A percentile compares a stretch with the other conserved stretches of the same genome.
These are phyloP conservation scores for Temnothorax unifasciatus DNA, from an alignment of 2,888 invertebrate genomes.

Conservation along the genomic window DNA sequence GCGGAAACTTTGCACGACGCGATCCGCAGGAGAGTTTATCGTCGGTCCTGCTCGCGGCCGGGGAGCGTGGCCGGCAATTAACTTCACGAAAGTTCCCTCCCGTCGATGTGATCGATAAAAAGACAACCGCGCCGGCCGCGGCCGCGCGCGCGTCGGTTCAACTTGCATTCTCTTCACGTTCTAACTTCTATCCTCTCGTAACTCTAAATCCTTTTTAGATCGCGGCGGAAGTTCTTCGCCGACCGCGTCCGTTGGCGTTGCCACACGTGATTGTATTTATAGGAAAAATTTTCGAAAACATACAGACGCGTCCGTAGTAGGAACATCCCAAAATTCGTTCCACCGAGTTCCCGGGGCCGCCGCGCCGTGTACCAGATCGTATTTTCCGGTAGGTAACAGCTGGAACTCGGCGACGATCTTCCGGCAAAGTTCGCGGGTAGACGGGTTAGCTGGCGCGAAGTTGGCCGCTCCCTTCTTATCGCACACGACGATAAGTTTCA, in stretches of 20 bases:
- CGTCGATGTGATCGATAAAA: conserved; percentile 21
- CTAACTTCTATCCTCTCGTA: background rate
- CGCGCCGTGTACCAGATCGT: conserved; percentile 8
- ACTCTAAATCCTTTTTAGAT: conserved; percentile 27
- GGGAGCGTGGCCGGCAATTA: conserved; percentile 20
- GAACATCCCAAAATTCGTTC: conserved; percentile 41
- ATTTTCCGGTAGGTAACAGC: conserved; percentile 59
- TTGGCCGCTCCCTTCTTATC: conserved; percentile 62
- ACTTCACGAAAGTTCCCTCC: conserved; percentile 20
- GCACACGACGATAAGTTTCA: conserved; percentile 62
- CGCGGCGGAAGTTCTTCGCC: background rate
- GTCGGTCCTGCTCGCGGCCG: conserved; percentile 2
- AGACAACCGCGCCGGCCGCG: background rate
- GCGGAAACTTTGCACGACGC: conserved; percentile 38
- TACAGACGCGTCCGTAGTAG: background rate
- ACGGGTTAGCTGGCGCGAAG: conserved; percentile 43
- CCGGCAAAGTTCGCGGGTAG: conserved; percentile 44
- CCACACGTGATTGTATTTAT: conserved; percentile 26
- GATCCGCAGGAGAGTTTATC: conserved; percentile 35
- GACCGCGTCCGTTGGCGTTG: background rate
- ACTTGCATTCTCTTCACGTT: conserved; percentile 10
- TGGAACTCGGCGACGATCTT: conserved; percentile 52
- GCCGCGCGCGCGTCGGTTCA: background rate
- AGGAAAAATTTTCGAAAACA: conserved; percentile 27
- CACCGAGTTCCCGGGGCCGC: conserved; percentile 9